These are phyloP conservation scores for Drosophila mettleri DNA, from an alignment of 2,888 invertebrate species.

Conservation along the genomic window DNA sequence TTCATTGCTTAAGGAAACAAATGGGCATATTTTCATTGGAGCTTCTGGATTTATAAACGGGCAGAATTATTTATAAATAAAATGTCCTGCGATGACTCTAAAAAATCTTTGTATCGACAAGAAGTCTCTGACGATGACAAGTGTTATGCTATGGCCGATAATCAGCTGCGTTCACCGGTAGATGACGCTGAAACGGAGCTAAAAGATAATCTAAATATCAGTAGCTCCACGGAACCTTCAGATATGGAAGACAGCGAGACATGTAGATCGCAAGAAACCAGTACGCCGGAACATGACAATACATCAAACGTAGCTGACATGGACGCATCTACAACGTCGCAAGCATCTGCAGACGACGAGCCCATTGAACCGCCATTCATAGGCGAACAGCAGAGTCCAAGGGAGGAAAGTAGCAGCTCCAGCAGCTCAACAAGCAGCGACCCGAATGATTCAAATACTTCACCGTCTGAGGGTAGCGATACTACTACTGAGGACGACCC, in stretches of 20 bases:
- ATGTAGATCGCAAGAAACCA: constrained; percentile 28
- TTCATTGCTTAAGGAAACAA: constrained; percentile 14
- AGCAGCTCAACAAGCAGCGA: constrained; percentile 28
- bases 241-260: constrained; percentile 23
- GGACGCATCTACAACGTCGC: neutral
- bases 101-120: neutral
- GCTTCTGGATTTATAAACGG: neutral
- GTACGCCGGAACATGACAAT: constrained; percentile 8
- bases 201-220: constrained; percentile 45
- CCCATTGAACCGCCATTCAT: neutral
- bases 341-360: constrained; percentile 9
- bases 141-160: neutral
- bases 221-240: constrained; percentile 48
- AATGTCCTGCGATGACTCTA: constrained; percentile 26
- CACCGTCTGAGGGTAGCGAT: constrained; percentile 33
- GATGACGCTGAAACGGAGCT: constrained; percentile 42
- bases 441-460: constrained; percentile 23
- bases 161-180: constrained; percentile 43
- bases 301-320: neutral
- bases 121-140: constrained; percentile 6
- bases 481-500: constrained; percentile 38
- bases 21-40: neutral
- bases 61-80: neutral
- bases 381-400: neutral
- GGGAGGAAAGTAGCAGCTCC: constrained; percentile 30